These are phyloP conservation scores for Archips xylosteana DNA, from an alignment of 2,888 invertebrate species.

Conservation along the genomic window DNA sequence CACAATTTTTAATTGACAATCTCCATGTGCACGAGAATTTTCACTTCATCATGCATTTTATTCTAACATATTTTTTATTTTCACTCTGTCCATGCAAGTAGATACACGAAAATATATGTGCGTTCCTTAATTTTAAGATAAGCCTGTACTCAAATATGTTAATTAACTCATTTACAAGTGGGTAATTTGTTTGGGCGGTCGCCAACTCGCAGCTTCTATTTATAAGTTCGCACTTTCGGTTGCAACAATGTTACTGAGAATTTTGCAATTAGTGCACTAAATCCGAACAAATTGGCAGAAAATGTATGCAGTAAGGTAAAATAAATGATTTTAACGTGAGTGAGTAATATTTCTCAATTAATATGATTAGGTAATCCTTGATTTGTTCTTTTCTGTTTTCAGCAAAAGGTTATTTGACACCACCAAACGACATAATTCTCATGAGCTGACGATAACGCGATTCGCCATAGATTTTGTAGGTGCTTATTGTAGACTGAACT, in stretches of 20 bases:
- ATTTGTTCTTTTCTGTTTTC: too few relatives aligned
- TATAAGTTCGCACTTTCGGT: slow-evolving; percentile 63
- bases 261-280: slow-evolving; percentile 38
- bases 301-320: background rate
- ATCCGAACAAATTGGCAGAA: background rate
- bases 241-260: slow-evolving; percentile 54
- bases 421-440: too few relatives aligned
- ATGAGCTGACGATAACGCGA: too few relatives aligned
- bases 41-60: background rate
- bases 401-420: too few relatives aligned
- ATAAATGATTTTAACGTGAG: background rate
- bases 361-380: too few relatives aligned
- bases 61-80: background rate
- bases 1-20: too few relatives aligned
- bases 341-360: background rate
- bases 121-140: slow-evolving; percentile 22
- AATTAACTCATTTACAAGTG: slow-evolving; percentile 43
- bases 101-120: slow-evolving; percentile 4
- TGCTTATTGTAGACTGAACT: too few relatives aligned
- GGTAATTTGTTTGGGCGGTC: slow-evolving; percentile 53
- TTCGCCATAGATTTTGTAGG: too few relatives aligned
- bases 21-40: too few relatives aligned
- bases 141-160: slow-evolving; percentile 20
- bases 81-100: background rate
- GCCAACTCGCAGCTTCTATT: slow-evolving; percentile 65